These are phyloP conservation scores for Tachysurus vachellii DNA, from an alignment of 2,113 vertebrate species.

Conservation along the genomic window DNA sequence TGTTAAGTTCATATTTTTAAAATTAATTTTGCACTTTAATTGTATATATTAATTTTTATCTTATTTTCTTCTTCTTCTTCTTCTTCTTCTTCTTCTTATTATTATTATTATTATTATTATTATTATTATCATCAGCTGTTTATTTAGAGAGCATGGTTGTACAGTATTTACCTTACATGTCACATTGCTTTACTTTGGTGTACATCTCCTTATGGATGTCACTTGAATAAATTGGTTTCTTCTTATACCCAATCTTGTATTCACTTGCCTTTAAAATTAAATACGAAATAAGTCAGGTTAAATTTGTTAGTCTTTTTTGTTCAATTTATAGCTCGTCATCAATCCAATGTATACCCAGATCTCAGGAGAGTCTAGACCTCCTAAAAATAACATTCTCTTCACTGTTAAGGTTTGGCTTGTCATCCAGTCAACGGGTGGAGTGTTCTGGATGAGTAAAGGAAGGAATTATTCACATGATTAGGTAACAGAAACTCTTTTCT, in stretches of 20 bases:
- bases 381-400: neutral
- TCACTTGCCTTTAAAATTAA: neutral
- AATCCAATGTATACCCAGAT: neutral
- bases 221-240: neutral
- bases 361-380: neutral
- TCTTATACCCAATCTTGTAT: neutral
- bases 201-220: neutral
- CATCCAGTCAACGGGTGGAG: neutral
- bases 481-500: neutral
- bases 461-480: neutral
- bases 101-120: neutral
- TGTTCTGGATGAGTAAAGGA: neutral
- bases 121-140: neutral
- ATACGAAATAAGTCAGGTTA: neutral
- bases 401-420: neutral
- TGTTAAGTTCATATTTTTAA: too few relatives aligned
- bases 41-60: too few relatives aligned
- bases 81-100: too few relatives aligned
- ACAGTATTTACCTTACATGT: neutral
- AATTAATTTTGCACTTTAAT: too few relatives aligned
- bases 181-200: neutral
- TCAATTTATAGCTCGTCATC: neutral
- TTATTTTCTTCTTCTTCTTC: too few relatives aligned
- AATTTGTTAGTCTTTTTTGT: neutral
- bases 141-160: neutral